Conservation (phyloP, 2,888 invertebrate species). For the Yponomeuta cagnagella region DNA sequence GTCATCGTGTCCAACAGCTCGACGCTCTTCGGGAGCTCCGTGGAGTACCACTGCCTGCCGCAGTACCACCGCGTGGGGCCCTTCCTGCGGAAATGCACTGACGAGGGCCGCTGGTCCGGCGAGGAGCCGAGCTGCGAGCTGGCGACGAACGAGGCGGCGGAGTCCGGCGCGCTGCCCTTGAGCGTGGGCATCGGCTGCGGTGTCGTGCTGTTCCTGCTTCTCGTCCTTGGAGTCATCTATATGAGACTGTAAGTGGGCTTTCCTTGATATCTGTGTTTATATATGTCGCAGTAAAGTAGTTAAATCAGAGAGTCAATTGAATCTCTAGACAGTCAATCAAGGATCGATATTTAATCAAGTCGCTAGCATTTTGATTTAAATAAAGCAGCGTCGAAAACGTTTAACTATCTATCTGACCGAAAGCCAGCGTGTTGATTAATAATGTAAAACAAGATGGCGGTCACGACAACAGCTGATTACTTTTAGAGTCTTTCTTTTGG, state of each 20-base stretch:
- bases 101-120: constrained; percentile 91
- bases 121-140: constrained; percentile 89
- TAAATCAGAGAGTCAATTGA: no score
- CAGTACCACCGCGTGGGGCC: constrained; percentile 88
- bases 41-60: constrained; percentile 93
- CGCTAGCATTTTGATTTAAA: no score
- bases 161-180: constrained; percentile 82
- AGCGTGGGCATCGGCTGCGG: constrained; percentile 91
- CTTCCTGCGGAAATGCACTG: constrained; percentile 87
- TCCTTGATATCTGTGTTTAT: background rate
- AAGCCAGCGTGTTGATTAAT: no score
- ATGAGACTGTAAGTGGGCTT: constrained; percentile 82
- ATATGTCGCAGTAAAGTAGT: no score
- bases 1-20: constrained; percentile 90
- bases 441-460: no score
- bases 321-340: no score
- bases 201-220: constrained; percentile 84
- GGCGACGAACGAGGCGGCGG: constrained; percentile 81
- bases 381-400: no score
- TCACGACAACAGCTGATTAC: no score
- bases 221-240: constrained; percentile 87
- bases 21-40: constrained; percentile 87
- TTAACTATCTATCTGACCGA: no score
- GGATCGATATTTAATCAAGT: no score
- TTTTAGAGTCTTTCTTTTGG: no score